A percentile compares a stretch with the other conserved stretches of the same genome.
Conservation (phyloP, 2,797 vertebrate species). For the Agapornis canus region DNA sequence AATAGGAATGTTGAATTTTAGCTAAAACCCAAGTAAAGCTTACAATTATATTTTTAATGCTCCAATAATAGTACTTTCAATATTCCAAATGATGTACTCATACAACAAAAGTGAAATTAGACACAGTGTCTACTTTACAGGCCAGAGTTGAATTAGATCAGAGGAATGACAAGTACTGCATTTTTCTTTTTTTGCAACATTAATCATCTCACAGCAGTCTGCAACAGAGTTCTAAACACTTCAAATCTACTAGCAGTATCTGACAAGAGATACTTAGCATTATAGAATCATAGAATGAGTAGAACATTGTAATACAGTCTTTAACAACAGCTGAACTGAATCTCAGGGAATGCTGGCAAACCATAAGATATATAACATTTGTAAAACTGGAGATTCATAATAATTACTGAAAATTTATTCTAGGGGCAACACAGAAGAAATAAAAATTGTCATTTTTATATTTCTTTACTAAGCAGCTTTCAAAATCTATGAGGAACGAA, state of each 20-base stretch:
- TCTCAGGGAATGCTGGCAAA: neutral
- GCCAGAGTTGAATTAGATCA: neutral
- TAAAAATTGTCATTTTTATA: neutral
- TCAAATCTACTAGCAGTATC: neutral
- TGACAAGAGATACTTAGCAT: neutral
- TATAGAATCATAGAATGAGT: neutral
- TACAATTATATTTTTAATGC: neutral
- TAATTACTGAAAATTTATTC: neutral
- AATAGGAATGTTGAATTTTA: neutral
- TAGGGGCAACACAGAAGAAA: neutral
- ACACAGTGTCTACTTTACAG: neutral
- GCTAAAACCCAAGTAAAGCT: neutral
- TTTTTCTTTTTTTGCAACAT: neutral
- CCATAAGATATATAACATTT: neutral
- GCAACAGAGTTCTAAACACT: neutral
- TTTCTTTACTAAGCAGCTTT: neutral
- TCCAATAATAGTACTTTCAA: neutral
- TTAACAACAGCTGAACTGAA: neutral
- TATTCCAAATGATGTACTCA: neutral
- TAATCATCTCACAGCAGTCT: neutral
- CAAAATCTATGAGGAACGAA: neutral
- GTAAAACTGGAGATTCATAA: neutral
- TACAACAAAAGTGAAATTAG: neutral
- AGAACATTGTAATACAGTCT: neutral
- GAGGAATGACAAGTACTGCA: neutral